Base-by-base conservation (phyloP, 2,888 invertebrate genomes). In the Eilema griseolum region DNA sequence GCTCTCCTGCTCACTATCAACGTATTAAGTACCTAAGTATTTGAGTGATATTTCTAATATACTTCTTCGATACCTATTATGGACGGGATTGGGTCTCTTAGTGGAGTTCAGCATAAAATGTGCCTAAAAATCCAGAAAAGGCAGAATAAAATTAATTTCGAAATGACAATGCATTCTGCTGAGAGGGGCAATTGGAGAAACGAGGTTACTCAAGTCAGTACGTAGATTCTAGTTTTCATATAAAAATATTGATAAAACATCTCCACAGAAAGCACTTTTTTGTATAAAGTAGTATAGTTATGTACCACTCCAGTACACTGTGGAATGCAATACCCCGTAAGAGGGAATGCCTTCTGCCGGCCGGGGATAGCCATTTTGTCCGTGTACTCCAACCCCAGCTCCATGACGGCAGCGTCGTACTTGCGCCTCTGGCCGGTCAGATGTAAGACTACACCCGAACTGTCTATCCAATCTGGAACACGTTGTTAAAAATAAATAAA, bases 321-420 rank as follows among this genome's bases (percentile, higher is more conserved):
- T 1, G 98, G 96, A 68, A 98, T 97, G 87, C 99, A 99, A 89
- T 98, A 98, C 2, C 99, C 99, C 28, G 97, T 97, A 37, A 99
- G 91, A 0, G 97, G 96, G 92, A 99, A 99, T 4, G 96, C 95
- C 66, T 96, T 93, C 86, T 98, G 97, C 4, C 96, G 95, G 0
- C 98, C 99, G 0, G 99, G 99, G 76, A 99, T 98, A 0, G 99
- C 99, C 98, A 99, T 99, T 95, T 99, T 99, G 92, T 99, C 99
- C 0, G 98, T 98, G 88, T 99, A 99, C 88, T 99, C 99, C 62
- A 99, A 94, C 0, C 99, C 99, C 5, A 99, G 93, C 92, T 99
- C 99, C 95, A 99, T 98, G 16, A 99, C 98, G 2, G 98, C 99
- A 0, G 99, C 99, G 88, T 99, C 99, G 90, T 97, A 97, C 76